phyloP scores from a whole-genome alignment of 2,113 vertebrate genomes.

The Tragelaphus imberbis region DNA sequence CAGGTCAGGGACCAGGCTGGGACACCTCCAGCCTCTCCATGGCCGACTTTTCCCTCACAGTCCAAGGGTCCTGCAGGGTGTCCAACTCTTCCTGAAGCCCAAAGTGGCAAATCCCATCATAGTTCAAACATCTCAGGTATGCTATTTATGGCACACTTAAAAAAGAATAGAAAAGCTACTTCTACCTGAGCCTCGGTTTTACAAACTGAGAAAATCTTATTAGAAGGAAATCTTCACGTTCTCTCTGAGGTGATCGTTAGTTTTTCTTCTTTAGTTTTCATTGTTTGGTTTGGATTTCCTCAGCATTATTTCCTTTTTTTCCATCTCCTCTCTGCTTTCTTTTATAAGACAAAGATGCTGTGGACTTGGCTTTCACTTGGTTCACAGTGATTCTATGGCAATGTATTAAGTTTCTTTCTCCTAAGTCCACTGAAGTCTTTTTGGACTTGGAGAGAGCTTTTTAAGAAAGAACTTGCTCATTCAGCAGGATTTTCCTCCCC shows the following conservation, averaged over 20 bases:
- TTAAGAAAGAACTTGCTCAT: conserved; percentile 84
- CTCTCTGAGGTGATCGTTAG: conserved; percentile 36
- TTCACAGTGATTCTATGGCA: conserved; percentile 39
- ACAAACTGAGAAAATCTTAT: conserved; percentile 51
- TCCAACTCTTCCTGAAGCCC: background rate
- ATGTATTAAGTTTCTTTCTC: conserved; percentile 64
- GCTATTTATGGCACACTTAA: background rate
- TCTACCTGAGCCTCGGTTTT: conserved; percentile 20
- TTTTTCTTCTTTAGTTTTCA: conserved; percentile 53
- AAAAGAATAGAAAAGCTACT: background rate
- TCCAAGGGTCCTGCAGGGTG: background rate
- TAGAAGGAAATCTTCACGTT: conserved; percentile 34
- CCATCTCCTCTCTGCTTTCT: conserved; percentile 69
- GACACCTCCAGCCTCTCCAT: background rate
- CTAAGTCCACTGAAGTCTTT: conserved; percentile 73
- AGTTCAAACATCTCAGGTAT: conserved; percentile 28
- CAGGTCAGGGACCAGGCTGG: conserved; percentile 34
- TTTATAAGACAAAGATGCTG: conserved; percentile 69
- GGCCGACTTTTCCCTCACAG: background rate
- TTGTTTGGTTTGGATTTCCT: conserved; percentile 64
- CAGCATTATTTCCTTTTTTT: conserved; percentile 62
- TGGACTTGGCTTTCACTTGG: conserved; percentile 57
- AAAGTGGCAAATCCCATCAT: background rate
- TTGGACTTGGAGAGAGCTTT: conserved; percentile 78
- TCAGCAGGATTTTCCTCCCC: conserved; percentile 79